These are phyloP conservation scores for Pleuronectes platessa DNA, from an alignment of 2,113 vertebrate genomes.

Conservation along the genomic window DNA sequence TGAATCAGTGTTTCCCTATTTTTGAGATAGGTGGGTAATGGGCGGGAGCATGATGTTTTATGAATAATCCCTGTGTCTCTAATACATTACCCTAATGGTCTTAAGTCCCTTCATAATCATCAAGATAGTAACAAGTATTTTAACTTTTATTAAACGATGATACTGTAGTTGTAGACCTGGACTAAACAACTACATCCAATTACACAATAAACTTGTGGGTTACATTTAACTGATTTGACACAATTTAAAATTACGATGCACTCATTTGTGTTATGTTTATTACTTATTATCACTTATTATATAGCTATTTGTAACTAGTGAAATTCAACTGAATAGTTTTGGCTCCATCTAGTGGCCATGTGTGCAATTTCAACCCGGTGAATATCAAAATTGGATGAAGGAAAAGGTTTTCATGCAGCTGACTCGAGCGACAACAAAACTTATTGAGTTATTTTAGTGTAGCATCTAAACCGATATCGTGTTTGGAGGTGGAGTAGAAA, in stretches of 20 bases:
- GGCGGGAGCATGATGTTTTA: constrained; percentile 67
- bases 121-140: constrained; percentile 34
- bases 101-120: constrained; percentile 59
- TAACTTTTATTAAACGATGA: constrained; percentile 48
- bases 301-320: background rate
- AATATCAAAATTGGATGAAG: background rate
- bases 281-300: too few relatives aligned
- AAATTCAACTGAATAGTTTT: constrained; percentile 23
- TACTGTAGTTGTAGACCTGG: constrained; percentile 21
- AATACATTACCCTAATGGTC: constrained; percentile 66
- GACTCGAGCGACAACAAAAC: background rate
- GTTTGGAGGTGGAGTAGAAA: constrained; percentile 6
- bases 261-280: background rate
- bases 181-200: background rate
- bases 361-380: background rate
- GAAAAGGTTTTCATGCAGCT: background rate
- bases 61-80: constrained; percentile 80
- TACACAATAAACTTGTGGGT: background rate
- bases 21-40: constrained; percentile 19
- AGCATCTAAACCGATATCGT: background rate
- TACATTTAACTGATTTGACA: too few relatives aligned
- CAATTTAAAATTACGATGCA: background rate
- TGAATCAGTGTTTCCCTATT: constrained; percentile 63
- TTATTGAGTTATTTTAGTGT: background rate
- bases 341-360: constrained; percentile 60